Percentiles rank a stretch among this genome's conserved stretches.
Conservation (phyloP, 1,140 invertebrate species). For the Triops cancriformis region DNA sequence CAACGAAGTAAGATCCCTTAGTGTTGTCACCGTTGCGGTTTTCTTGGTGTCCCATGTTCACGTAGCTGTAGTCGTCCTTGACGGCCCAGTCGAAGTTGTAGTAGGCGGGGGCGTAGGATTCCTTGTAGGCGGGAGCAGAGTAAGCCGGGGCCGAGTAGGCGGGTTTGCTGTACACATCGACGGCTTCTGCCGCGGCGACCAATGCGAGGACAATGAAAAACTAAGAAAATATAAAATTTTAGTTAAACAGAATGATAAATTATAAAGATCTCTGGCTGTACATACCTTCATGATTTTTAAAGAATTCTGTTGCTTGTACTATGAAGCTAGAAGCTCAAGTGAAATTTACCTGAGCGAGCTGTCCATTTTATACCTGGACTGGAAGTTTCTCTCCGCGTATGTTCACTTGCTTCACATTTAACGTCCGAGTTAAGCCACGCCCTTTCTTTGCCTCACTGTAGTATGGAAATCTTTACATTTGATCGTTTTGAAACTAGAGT, state of each 20-base stretch:
- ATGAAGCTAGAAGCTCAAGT: background rate
- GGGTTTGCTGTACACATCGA: background rate
- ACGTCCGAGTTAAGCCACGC: too few relatives aligned
- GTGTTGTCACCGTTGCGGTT: conserved; percentile 31
- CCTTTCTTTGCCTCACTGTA: too few relatives aligned
- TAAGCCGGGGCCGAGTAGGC: background rate
- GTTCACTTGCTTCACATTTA: too few relatives aligned
- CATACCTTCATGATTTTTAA: background rate
- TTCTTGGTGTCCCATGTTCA: too few relatives aligned
- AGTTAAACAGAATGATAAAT: too few relatives aligned
- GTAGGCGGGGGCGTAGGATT: conserved; percentile 15
- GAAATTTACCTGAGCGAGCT: background rate
- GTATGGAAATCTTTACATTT: too few relatives aligned
- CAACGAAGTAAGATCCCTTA: conserved; percentile 34
- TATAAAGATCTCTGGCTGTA: background rate
- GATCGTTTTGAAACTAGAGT: too few relatives aligned
- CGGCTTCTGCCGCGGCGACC: background rate
- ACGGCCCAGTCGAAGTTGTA: conserved; percentile 33
- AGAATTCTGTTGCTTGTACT: background rate
- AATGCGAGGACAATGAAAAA: background rate
- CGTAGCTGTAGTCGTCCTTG: conserved; percentile 30
- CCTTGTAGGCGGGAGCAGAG: background rate
- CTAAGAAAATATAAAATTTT: too few relatives aligned
- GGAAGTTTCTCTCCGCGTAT: too few relatives aligned
- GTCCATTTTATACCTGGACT: too few relatives aligned